Conservation (phyloP, 1,140 invertebrate species). For the Papilio helenus region DNA sequence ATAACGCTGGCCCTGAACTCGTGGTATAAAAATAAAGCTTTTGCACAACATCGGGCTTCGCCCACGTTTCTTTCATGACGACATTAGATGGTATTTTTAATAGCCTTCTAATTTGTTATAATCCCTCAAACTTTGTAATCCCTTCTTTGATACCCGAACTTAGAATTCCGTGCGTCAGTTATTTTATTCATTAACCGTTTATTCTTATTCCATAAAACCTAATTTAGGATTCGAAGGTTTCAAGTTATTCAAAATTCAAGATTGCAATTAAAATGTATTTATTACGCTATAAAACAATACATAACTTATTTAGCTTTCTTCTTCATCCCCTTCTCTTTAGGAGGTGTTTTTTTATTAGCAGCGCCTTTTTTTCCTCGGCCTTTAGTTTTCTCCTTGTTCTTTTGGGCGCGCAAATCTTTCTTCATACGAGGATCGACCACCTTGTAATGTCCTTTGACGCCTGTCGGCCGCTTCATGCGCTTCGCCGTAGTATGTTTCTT, state of each 20-base stretch:
- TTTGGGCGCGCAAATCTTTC: conserved; percentile 92
- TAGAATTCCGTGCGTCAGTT: too few species aligned
- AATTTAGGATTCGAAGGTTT: too few species aligned
- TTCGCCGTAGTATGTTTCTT: conserved; percentile 94
- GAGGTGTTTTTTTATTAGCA: conserved; percentile 51
- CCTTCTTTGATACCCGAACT: too few species aligned
- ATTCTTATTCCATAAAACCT: too few species aligned
- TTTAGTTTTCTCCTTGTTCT: conserved; percentile 84
- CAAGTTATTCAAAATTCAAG: neutral
- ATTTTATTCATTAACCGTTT: too few species aligned
- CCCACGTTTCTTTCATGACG: conserved; percentile 42
- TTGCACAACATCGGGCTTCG: conserved; percentile 42
- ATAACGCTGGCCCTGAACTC: conserved; percentile 61
- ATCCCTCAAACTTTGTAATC: too few species aligned
- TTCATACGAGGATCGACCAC: conserved; percentile 98
- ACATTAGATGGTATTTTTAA: neutral
- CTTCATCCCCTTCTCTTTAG: conserved; percentile 51
- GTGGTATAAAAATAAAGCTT: conserved; percentile 59
- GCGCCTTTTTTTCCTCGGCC: conserved; percentile 70
- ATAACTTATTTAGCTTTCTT: conserved; percentile 58
- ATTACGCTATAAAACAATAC: neutral
- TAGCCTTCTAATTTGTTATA: conserved; percentile 12
- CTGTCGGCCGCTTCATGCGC: conserved; percentile 89
- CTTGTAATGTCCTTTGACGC: conserved; percentile 96
- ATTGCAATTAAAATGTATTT: neutral